Percentiles rank a stretch among this genome's conserved stretches.
phyloP scores from a whole-genome alignment of 2,113 vertebrate genomes.

The Sylvietta virens region DNA sequence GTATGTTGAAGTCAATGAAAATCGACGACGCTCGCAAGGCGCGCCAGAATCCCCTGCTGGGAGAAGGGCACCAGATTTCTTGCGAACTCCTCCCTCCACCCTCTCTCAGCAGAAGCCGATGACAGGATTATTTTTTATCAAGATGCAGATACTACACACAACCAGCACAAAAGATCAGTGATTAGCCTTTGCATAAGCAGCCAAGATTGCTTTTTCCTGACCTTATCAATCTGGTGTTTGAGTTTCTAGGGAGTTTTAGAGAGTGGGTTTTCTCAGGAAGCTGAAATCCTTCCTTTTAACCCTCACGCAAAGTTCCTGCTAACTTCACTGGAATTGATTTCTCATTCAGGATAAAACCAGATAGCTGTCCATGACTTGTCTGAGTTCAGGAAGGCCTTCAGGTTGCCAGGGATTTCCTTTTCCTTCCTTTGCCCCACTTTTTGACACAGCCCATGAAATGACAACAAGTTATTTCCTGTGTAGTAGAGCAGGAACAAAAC shows the following conservation, averaged over 20 bases:
- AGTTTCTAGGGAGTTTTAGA: slow-evolving; percentile 11
- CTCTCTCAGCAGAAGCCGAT: slow-evolving; percentile 12
- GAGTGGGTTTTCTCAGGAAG: neutral
- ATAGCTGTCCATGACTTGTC: neutral
- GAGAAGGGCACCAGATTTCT: slow-evolving; percentile 52
- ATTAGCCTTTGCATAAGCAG: slow-evolving; percentile 47
- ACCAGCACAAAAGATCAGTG: slow-evolving; percentile 53
- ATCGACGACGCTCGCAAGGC: neutral
- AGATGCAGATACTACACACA: slow-evolving; percentile 23
- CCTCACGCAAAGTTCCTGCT: neutral
- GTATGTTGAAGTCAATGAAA: neutral
- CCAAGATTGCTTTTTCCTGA: slow-evolving; percentile 42
- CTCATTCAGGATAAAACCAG: neutral
- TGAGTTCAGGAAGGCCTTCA: neutral
- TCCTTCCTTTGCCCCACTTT: neutral
- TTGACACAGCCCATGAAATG: neutral
- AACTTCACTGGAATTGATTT: neutral
- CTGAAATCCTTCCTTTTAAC: neutral
- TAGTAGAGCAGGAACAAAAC: neutral
- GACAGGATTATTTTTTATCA: slow-evolving; percentile 58
- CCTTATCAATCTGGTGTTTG: slow-evolving; percentile 56
- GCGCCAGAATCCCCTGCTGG: neutral
- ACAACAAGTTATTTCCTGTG: neutral
- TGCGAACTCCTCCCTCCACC: slow-evolving; percentile 29
- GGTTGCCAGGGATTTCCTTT: neutral